phyloP scores from a whole-genome alignment of 53 echinoderm and acorn worm genomes.

The Luidia sarsii region DNA sequence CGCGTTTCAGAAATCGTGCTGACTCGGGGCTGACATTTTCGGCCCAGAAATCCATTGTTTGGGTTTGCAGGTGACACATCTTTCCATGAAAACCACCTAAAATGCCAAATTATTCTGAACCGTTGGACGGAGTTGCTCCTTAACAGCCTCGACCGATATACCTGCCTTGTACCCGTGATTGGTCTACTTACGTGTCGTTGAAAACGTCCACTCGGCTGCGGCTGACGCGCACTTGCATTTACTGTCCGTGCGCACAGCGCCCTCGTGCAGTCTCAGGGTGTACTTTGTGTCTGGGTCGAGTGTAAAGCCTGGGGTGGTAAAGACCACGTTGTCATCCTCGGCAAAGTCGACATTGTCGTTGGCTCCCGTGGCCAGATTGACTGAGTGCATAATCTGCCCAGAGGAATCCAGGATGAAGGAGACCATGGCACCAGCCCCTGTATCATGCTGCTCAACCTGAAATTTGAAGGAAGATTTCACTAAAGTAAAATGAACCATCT shows the following conservation, averaged over 20 bases:
- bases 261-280: slow-evolving; percentile 38
- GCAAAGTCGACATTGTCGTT: slow-evolving; percentile 1
- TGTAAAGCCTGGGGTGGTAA: slow-evolving; percentile 34
- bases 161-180: too few species aligned
- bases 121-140: too few species aligned
- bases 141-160: too few species aligned
- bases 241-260: slow-evolving; percentile 33
- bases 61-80: too few species aligned
- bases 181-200: slow-evolving; percentile 34
- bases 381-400: slow-evolving; percentile 19
- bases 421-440: slow-evolving; percentile 26
- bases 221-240: slow-evolving; percentile 37
- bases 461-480: neutral
- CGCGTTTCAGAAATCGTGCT: too few species aligned
- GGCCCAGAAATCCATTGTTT: too few species aligned
- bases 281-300: slow-evolving; percentile 25
- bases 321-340: neutral
- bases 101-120: too few species aligned
- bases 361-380: neutral
- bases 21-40: too few species aligned
- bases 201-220: neutral
- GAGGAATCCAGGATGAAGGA: slow-evolving; percentile 12
- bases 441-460: slow-evolving; percentile 15
- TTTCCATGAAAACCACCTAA: too few species aligned
- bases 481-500: too few species aligned